phyloP scores from a whole-genome alignment of 1,140 invertebrate species.

The Sinonovacula constricta region DNA sequence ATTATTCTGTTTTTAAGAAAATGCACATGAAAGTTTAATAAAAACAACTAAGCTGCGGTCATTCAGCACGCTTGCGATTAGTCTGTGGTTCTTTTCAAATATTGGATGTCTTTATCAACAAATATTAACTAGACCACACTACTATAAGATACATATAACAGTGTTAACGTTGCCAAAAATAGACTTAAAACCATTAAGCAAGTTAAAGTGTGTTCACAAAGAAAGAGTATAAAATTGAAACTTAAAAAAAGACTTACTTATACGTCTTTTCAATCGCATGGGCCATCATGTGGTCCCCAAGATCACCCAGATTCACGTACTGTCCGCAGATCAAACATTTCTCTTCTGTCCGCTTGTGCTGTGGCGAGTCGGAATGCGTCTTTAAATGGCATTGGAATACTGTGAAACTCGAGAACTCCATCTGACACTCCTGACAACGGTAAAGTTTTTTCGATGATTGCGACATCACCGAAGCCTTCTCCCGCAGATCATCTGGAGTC shows the following conservation, averaged over 20 bases:
- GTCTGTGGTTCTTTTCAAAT: too few species aligned
- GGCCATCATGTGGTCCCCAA: neutral
- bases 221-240: too few species aligned
- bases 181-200: too few species aligned
- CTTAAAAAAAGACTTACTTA: neutral
- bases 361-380: neutral
- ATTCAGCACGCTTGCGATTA: too few species aligned
- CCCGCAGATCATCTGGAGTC: neutral
- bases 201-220: neutral
- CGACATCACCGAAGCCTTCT: too few species aligned
- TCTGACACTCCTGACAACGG: neutral
- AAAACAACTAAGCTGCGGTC: too few species aligned
- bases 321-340: neutral
- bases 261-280: neutral
- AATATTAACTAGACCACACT: too few species aligned
- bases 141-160: too few species aligned
- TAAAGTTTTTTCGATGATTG: neutral
- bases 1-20: too few species aligned
- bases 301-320: neutral
- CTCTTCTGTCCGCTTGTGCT: neutral
- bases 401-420: neutral
- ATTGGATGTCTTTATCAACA: too few species aligned
- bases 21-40: too few species aligned
- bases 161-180: too few species aligned
- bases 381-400: neutral